Base-by-base conservation (phyloP, 35 echinoderm and acorn worm genomes). In the Patiria miniata region DNA sequence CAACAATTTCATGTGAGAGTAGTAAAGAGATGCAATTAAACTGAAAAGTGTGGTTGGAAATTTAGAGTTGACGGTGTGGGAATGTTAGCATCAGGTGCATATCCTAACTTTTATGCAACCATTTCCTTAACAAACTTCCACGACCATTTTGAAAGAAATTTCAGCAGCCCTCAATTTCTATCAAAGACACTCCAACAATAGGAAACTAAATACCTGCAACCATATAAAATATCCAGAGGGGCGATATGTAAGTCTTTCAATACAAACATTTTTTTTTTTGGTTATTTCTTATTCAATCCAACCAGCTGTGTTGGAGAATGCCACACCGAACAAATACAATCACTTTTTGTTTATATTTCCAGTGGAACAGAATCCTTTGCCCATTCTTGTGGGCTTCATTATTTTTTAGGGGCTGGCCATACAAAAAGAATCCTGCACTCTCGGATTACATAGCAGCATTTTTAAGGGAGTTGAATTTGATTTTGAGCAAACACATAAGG, bases 311-410 rank as follows among this genome's bases (percentile, higher is more conserved):
- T 34, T 23, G 12, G 26, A 73, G 65, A 34, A 73, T 73, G 65
- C 65, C 65, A 73, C 65, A 73, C 65, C 65, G 65, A 73, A 73
- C 65, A 73, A 73, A 73, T 73, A 73, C 65, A 73, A 73, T 73
- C 65, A 73, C 18, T 73, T 73, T 73, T 73, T 73, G 65, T 73
- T 73, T 73, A 73, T 73, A 73, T 73, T 73, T 73, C 65, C 34
- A 73, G 65, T 73, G 65, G 65, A 73, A 73, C 65, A 73, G 65
- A 73, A 73, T 73, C 65, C 65, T 28, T 26, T 73, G 21, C 65
- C 42, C 34, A 73, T 73, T 73, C 65, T 73, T 34, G 34, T 73
- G 65, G 65, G 34, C 65, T 73, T 73, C 65, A 73, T 73, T 73
- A 73, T 73, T 73, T 73, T 73, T 73, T 73, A 26, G 65, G 65